Conservation (phyloP, 2,888 invertebrate genomes). For the Polyommatus iphigenia region DNA sequence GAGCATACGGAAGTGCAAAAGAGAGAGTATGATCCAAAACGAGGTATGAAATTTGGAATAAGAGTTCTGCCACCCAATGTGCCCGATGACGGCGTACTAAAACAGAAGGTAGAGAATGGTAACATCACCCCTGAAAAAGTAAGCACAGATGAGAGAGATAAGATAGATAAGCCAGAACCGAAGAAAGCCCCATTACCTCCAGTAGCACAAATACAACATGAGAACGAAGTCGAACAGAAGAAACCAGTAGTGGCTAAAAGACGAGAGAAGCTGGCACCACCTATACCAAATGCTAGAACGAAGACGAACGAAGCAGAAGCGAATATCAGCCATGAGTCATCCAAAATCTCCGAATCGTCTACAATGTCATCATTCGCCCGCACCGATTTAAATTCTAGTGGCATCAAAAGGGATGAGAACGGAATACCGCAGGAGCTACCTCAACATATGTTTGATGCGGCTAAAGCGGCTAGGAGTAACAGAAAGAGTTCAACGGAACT, state of each 20-base stretch:
- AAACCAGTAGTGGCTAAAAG: slow-evolving; percentile 78
- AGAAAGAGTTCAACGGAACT: slow-evolving; percentile 78
- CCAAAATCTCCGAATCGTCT: slow-evolving; percentile 61
- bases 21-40: slow-evolving; percentile 77
- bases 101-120: slow-evolving; percentile 72
- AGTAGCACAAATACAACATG: slow-evolving; percentile 71
- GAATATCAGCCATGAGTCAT: slow-evolving; percentile 55
- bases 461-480: slow-evolving; percentile 84
- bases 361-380: slow-evolving; percentile 57
- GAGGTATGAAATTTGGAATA: slow-evolving; percentile 84
- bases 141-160: slow-evolving; percentile 67
- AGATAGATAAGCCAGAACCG: slow-evolving; percentile 68
- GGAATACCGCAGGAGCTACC: slow-evolving; percentile 86
- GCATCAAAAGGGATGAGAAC: slow-evolving; percentile 80
- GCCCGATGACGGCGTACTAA: slow-evolving; percentile 74
- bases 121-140: slow-evolving; percentile 59
- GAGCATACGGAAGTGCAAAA: slow-evolving; percentile 78
- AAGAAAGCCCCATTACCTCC: slow-evolving; percentile 46
- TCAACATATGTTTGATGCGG: slow-evolving; percentile 86
- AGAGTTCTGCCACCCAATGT: slow-evolving; percentile 82
- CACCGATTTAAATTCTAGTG: slow-evolving; percentile 77
- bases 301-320: slow-evolving; percentile 66
- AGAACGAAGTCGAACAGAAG: slow-evolving; percentile 70
- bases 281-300: slow-evolving; percentile 70
- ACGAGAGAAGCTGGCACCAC: slow-evolving; percentile 74